Percentiles rank a stretch among this genome's conserved stretches.
phyloP scores from a whole-genome alignment of 2,797 vertebrate genomes.

The Anabacerthia variegaticeps region DNA sequence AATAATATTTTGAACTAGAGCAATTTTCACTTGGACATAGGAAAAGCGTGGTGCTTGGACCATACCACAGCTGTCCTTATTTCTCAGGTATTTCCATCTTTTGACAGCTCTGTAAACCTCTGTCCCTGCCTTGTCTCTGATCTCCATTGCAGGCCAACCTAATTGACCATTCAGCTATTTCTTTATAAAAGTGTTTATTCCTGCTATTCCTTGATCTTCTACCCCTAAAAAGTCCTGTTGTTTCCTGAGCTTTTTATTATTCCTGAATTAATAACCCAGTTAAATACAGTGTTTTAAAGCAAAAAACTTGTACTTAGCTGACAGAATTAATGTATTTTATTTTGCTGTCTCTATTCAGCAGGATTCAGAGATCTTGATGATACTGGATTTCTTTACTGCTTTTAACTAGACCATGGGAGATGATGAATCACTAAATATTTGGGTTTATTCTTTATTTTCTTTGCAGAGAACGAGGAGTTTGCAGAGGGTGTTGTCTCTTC shows the following conservation, averaged over 20 bases:
- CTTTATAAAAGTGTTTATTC: not conserved
- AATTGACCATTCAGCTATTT: not conserved
- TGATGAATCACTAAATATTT: not conserved
- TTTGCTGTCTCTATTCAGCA: not conserved
- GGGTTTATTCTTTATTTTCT: not conserved
- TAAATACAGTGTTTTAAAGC: not conserved
- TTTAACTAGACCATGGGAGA: not conserved
- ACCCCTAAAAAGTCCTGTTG: not conserved
- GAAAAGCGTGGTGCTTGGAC: not conserved
- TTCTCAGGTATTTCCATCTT: not conserved
- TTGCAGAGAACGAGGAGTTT: not conserved
- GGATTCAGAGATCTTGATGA: not conserved
- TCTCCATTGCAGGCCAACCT: not conserved
- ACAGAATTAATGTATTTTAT: not conserved
- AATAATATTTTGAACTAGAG: not conserved
- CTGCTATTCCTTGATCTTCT: not conserved
- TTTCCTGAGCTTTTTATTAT: not conserved
- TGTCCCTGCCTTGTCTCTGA: not conserved
- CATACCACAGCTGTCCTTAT: not conserved
- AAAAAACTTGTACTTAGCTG: not conserved
- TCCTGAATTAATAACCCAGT: not conserved
- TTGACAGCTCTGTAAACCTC: not conserved
- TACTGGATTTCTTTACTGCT: not conserved
- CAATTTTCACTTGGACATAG: not conserved
- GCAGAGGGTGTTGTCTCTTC: not conserved